Percentiles rank a stretch among this genome's conserved stretches.
Conservation (phyloP, 2,888 invertebrate species). For the Leptinotarsa rubiginosa region DNA sequence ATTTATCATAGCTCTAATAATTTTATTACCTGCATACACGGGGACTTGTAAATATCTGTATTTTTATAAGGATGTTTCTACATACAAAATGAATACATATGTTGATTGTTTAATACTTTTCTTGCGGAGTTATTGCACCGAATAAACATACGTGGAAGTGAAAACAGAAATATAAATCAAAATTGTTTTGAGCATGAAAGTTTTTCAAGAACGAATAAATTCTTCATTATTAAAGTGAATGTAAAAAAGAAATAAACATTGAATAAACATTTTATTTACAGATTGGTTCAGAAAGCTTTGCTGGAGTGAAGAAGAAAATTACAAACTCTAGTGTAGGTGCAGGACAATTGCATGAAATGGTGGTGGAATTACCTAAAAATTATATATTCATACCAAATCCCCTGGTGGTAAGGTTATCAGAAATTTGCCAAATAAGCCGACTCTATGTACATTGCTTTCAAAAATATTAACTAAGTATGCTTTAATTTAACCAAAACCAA, state of each 20-base stretch:
- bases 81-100: background rate
- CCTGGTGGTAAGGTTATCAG: conserved; percentile 29
- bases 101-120: too few relatives aligned
- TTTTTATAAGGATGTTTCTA: background rate
- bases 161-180: too few relatives aligned
- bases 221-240: background rate
- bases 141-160: too few relatives aligned
- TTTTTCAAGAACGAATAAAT: background rate
- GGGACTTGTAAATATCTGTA: background rate
- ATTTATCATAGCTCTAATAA: background rate
- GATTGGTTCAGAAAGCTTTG: conserved; percentile 16
- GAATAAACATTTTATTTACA: conserved; percentile 24
- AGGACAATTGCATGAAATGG: conserved; percentile 20
- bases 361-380: conserved; percentile 37
- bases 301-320: conserved; percentile 29
- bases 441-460: background rate
- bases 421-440: background rate
- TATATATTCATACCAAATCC: conserved; percentile 35
- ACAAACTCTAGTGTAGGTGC: conserved; percentile 12
- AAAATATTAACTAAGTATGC: background rate
- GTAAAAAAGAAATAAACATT: background rate
- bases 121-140: too few relatives aligned
- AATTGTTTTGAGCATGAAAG: background rate
- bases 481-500: background rate
- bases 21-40: background rate